Evolutionary conservation across 2,113 vertebrate species (phyloP).

Genomic region (Gulo gulo): DNA sequence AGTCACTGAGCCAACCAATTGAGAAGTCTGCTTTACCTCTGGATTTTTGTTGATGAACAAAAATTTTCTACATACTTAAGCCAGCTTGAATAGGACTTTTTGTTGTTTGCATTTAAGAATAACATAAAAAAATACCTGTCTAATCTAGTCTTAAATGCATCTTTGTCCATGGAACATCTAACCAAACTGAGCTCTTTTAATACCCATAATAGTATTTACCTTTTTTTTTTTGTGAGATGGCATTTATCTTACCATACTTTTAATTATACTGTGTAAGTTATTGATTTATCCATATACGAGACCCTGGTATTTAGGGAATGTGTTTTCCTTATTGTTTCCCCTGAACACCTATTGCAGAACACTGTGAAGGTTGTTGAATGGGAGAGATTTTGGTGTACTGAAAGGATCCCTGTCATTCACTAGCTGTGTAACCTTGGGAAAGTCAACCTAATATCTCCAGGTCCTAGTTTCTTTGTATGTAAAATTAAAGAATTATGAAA

Average conservation of each 20-base stretch:
- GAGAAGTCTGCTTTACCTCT: background rate
- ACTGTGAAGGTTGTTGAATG: background rate
- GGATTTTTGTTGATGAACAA: background rate
- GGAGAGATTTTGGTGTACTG: background rate
- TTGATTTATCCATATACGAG: background rate
- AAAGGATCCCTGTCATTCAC: background rate
- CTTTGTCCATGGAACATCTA: background rate
- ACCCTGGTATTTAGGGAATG: background rate
- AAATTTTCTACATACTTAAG: background rate
- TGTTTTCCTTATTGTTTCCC: background rate
- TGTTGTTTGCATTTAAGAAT: background rate
- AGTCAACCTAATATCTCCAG: background rate
- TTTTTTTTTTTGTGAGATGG: background rate
- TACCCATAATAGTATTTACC: background rate
- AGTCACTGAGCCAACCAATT: background rate
- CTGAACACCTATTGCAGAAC: background rate
- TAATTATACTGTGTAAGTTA: background rate
- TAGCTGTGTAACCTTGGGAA: background rate
- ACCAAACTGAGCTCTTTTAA: background rate
- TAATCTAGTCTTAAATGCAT: background rate
- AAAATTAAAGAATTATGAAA: constrained; percentile 13
- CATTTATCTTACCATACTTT: background rate
- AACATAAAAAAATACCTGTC: background rate
- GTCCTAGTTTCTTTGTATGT: background rate
- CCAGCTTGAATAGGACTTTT: background rate